phyloP scores from a whole-genome alignment of 1,140 invertebrate genomes.

The Aplysia californica region DNA sequence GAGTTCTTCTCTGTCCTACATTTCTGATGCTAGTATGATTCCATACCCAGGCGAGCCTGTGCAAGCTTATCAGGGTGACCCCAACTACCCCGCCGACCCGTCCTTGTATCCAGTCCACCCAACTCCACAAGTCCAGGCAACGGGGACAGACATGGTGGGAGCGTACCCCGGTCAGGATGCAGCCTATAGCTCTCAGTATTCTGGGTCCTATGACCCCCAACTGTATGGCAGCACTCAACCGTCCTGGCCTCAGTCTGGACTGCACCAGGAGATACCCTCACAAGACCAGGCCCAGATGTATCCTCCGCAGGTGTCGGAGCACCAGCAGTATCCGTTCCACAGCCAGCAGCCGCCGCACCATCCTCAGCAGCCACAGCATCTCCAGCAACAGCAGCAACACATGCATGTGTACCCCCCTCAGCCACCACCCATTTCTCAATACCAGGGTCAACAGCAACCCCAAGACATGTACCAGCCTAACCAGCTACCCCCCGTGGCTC shows the following conservation, averaged over 20 bases:
- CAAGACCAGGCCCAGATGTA: too few relatives aligned
- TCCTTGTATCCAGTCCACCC: constrained; percentile 4
- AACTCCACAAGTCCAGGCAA: too few relatives aligned
- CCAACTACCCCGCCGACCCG: too few relatives aligned
- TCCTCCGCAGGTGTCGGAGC: too few relatives aligned
- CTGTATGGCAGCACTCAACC: not conserved
- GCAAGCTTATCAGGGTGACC: too few relatives aligned
- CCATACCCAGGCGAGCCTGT: too few relatives aligned
- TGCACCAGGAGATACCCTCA: too few relatives aligned
- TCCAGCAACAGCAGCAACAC: constrained; percentile 15
- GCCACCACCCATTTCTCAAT: constrained; percentile 7
- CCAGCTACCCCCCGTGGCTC: too few relatives aligned
- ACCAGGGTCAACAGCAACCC: not conserved
- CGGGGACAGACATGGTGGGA: not conserved
- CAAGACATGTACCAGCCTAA: not conserved
- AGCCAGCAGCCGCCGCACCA: not conserved
- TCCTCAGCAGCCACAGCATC: not conserved
- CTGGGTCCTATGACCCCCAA: constrained; percentile 4
- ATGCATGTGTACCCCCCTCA: constrained; percentile 14
- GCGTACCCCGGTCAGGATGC: constrained; percentile 3
- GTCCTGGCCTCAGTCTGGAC: too few relatives aligned
- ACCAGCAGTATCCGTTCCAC: not conserved
- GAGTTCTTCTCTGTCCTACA: too few relatives aligned
- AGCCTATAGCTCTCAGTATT: not conserved
- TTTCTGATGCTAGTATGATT: too few relatives aligned